Base-by-base conservation (phyloP, 2,797 vertebrate genomes). In the Muscicapa comitata region DNA sequence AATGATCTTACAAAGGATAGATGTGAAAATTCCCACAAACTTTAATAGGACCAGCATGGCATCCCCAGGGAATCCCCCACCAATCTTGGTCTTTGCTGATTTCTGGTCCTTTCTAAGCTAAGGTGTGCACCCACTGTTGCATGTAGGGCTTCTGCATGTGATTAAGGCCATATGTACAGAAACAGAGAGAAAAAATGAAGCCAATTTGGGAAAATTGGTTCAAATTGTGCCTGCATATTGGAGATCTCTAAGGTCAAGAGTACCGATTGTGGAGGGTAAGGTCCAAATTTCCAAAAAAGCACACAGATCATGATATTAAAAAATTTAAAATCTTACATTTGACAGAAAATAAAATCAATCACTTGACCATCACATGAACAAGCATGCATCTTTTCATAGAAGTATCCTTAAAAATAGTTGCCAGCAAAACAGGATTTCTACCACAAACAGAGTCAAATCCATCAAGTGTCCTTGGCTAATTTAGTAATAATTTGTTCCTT, bases 121-220 rank as follows among this genome's bases (percentile, higher is more conserved):
- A 70, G 6, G 8, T 47, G 40, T 67, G 23, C 25, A 81, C 20
- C 24, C 13, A 7, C 19, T 53, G 14, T 20, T 73, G 62, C 11
- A 11, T 14, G 18, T 24, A 40, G 43, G n/a, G 10, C 26, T 89
- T 63, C 76, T 84, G 55, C 29, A 26, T 2, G 0, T 50, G 23
- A 18, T 33, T 18, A 35, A 78, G 28, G 10, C 9, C n/a, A 45
- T 10, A 24, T 0, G 12, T 18, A 72, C 13, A 11, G 13, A 59
- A 7, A 51, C n/a, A 72, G 18, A 70, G 16, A 65, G 3, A 31
- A 29, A 75, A 88, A 72, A 47, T 9, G 0, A 59, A 82, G 18
- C 2, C 0, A 0, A 13, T 37, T 68, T 79, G 20, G 14, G 51
- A 17, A 31, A 58, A 51, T 33, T 17, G 35, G 33, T 51, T 51